Evolutionary conservation across 2,797 vertebrate genomes (phyloP).

Genomic region (Alcedo quadribrachys): DNA sequence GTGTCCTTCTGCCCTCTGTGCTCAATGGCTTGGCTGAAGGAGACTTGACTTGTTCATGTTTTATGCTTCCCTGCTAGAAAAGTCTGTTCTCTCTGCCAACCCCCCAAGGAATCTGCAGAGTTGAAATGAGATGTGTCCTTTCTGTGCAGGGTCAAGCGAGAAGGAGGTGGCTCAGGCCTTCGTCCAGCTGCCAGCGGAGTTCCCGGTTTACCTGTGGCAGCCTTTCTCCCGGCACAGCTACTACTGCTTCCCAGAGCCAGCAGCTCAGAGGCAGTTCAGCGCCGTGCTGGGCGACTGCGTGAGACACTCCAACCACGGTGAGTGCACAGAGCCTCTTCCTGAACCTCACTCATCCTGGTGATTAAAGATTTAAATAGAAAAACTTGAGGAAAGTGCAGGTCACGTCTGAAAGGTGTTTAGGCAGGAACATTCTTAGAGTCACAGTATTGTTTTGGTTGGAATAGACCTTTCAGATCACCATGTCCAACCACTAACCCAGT

Average conservation of each 20-base stretch:
- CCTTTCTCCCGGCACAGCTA: slow-evolving; percentile 86
- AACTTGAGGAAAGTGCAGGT: background rate
- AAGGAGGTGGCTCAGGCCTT: slow-evolving; percentile 82
- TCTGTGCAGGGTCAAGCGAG: slow-evolving; percentile 76
- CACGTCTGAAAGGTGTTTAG: background rate
- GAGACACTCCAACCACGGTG: slow-evolving; percentile 89
- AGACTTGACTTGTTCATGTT: background rate
- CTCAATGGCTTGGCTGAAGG: background rate
- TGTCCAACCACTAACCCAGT: background rate
- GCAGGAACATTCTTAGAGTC: background rate
- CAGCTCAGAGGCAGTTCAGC: slow-evolving; percentile 79
- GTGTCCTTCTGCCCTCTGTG: background rate
- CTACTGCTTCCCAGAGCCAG: slow-evolving; percentile 85
- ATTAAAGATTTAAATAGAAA: background rate
- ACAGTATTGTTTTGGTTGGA: background rate
- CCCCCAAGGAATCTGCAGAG: background rate
- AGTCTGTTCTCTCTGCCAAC: background rate
- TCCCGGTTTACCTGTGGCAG: slow-evolving; percentile 89
- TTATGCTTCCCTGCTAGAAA: background rate
- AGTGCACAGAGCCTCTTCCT: background rate
- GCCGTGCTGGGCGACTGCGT: slow-evolving; percentile 86
- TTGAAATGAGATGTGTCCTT: background rate
- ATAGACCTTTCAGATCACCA: background rate
- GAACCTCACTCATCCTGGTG: accelerated
- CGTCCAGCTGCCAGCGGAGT: slow-evolving; percentile 81